These are phyloP conservation scores for Romanogobio albipinnatus DNA, from an alignment of 2,113 vertebrate species.

Conservation along the genomic window DNA sequence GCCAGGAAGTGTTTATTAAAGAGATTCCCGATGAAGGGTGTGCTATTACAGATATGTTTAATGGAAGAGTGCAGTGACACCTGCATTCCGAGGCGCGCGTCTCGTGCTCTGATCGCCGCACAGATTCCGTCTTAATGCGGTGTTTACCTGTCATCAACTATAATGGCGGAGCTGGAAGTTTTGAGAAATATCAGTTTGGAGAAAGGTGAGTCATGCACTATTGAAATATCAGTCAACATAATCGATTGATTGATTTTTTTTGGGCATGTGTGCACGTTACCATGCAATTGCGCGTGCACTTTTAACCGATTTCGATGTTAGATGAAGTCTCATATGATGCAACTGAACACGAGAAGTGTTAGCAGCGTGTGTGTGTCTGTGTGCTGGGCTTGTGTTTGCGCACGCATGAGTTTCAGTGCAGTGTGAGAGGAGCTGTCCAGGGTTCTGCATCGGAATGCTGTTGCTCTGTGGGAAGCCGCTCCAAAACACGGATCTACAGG, in stretches of 20 bases:
- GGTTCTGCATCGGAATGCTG: conserved; percentile 31
- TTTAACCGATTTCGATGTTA: not conserved
- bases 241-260: not conserved
- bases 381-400: not conserved
- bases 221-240: not conserved
- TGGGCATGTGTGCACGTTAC: not conserved
- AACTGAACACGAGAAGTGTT: not conserved
- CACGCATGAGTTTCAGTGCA: not conserved
- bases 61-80: conserved; percentile 38
- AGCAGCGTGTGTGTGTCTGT: not conserved
- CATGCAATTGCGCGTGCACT: not conserved
- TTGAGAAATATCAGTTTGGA: conserved; percentile 86
- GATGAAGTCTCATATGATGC: not conserved
- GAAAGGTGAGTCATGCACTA: conserved; percentile 80
- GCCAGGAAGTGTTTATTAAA: not conserved
- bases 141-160: conserved; percentile 70
- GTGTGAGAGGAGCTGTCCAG: conserved; percentile 26
- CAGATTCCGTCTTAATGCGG: conserved; percentile 55
- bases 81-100: conserved; percentile 34
- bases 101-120: not conserved
- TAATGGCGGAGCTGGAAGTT: conserved; percentile 88
- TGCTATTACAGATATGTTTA: not conserved
- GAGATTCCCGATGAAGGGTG: not conserved
- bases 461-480: conserved; percentile 4
- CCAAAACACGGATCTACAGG: conserved; percentile 13